Percentiles rank a stretch among this genome's conserved stretches.
These are phyloP conservation scores for Thereva nobilitata DNA, from an alignment of 2,888 invertebrate genomes.

Conservation along the genomic window DNA sequence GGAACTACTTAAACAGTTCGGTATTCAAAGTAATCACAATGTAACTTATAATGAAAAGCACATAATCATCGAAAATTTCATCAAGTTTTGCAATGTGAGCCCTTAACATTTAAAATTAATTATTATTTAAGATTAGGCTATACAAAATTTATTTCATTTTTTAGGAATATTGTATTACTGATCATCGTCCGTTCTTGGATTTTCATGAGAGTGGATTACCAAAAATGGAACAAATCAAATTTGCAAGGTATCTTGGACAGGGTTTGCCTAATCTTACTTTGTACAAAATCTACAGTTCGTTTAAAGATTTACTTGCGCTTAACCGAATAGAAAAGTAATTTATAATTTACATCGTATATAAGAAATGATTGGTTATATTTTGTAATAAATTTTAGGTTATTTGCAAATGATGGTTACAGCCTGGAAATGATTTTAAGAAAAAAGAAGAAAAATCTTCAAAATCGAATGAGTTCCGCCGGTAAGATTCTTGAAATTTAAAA, in stretches of 20 bases:
- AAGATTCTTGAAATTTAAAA: constrained; percentile 25
- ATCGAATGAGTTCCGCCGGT: constrained; percentile 55
- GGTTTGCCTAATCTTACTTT: constrained; percentile 57
- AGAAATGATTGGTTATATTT: constrained; percentile 12
- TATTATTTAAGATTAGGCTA: no score
- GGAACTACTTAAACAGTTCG: constrained; percentile 59
- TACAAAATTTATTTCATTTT: constrained; percentile 24
- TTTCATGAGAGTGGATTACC: constrained; percentile 58
- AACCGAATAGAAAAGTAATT: constrained; percentile 55
- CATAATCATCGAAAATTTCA: constrained; percentile 59
- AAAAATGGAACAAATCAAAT: constrained; percentile 58
- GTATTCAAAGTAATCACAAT: constrained; percentile 59
- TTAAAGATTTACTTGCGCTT: constrained; percentile 55
- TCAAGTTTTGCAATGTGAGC: constrained; percentile 59
- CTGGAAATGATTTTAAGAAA: constrained; percentile 55
- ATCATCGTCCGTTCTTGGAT: constrained; percentile 58
- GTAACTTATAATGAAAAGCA: constrained; percentile 59
- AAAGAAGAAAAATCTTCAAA: constrained; percentile 56
- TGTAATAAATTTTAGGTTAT: constrained; percentile 46
- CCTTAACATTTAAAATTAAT: background rate
- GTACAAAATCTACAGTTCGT: constrained; percentile 57
- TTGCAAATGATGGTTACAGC: constrained; percentile 51
- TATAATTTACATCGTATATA: background rate
- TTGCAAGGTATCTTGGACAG: constrained; percentile 58
- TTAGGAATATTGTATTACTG: constrained; percentile 57